phyloP scores from a whole-genome alignment of 2,888 invertebrate genomes.

The Odontocolon sp. region DNA sequence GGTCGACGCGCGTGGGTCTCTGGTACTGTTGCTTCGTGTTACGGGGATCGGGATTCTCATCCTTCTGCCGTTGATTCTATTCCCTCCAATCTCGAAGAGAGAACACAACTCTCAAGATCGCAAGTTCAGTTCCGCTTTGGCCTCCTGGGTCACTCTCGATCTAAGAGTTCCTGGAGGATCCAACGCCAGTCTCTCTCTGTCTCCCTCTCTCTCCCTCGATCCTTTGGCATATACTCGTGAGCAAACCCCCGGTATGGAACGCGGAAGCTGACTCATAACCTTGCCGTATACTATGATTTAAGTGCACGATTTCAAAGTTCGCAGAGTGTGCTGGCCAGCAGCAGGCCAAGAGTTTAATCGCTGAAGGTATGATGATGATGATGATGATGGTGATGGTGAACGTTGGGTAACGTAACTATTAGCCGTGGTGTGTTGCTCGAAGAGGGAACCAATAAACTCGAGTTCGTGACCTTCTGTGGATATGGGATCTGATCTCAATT shows the following conservation, averaged over 20 bases:
- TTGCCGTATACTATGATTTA: conserved; percentile 42
- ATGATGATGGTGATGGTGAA: conserved; percentile 42
- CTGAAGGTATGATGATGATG: conserved; percentile 26
- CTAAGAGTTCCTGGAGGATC: conserved; percentile 44
- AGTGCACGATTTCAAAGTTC: conserved; percentile 59
- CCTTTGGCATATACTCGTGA: conserved; percentile 32
- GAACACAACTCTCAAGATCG: conserved; percentile 6
- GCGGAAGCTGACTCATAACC: conserved; percentile 56
- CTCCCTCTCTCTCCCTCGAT: conserved; percentile 51
- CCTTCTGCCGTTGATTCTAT: conserved; percentile 31
- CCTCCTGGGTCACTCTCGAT: conserved; percentile 34
- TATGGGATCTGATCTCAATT: conserved; percentile 38
- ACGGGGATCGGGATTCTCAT: conserved; percentile 33
- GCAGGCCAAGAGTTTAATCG: conserved; percentile 60
- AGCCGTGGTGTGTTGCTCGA: conserved; percentile 43
- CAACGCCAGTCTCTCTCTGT: conserved; percentile 33
- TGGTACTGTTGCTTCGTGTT: conserved; percentile 61
- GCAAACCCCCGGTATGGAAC: conserved; percentile 46
- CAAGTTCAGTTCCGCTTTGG: conserved; percentile 17
- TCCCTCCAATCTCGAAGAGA: conserved; percentile 31
- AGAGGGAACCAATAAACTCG: conserved; percentile 41
- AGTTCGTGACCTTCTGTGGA: conserved; percentile 32
- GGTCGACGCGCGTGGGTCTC: conserved; percentile 60
- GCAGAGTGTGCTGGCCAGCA: conserved; percentile 33
- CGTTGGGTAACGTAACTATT: conserved; percentile 48